Evolutionary conservation across 2,797 vertebrate species (phyloP), one percentile per base, ranked within the genome.

Genomic region (Ispidina picta): DNA sequence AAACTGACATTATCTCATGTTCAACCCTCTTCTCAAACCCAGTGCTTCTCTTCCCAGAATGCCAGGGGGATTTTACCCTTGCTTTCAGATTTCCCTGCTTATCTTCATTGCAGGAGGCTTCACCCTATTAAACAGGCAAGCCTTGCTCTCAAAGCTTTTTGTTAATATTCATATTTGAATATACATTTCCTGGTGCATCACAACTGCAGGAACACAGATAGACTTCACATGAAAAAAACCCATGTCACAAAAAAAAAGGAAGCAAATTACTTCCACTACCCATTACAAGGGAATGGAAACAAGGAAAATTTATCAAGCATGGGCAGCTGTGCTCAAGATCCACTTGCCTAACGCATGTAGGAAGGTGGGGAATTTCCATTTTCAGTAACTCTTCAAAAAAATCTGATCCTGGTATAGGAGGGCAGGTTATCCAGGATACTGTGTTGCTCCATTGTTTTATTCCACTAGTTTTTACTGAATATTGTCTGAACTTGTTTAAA

Each of bases 401-500:
- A 46, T 5, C 3, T 55, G 2, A 71, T 88, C 39, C n/a, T 66
- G 6, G 33, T 72, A 51, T 65, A 88, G 80, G 73, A 83, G 35
- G 74, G 78, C 23, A 69, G 70, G 69, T 75, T 72, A 89, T 52
- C 54, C 73, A 55, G 43, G n/a, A 80, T 51, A 46, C 59, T 41
- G n/a, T 17, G 4, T 33, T 55, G 28, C 44, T 59, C 51, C 39
- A 65, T 23, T 88, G 46, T 89, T 89, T 69, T 64, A 79, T 25
- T 56, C 35, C 41, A 49, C 17, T 58, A 59, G 4, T 74, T 70
- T 60, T 74, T 70, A 83, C 26, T 60, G n/a, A 92, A 74, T 56
- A 64, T 8, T 35, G 62, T 58, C 85, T 69, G 70, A 88, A 72
- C 70, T 86, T 91, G 73, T 86, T 83, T 77, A 69, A 89, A 93